A percentile compares a stretch with the other conserved stretches of the same genome.
Evolutionary conservation across 2,797 vertebrate species (phyloP).

Genomic region (Poeciliopsis turneri): DNA sequence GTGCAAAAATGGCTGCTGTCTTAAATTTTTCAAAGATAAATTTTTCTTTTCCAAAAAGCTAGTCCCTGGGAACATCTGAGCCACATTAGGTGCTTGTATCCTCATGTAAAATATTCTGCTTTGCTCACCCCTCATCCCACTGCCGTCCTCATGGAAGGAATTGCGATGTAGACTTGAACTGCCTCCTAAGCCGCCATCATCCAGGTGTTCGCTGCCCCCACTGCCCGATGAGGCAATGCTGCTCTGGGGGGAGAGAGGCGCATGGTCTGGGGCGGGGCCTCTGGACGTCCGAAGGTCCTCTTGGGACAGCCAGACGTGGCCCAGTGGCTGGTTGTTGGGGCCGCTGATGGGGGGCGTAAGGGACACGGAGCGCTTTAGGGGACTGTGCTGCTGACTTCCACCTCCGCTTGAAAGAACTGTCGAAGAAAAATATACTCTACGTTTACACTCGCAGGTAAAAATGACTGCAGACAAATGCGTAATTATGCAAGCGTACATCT

Average conservation of each 20-base stretch:
- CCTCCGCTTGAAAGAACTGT: slow-evolving; percentile 90
- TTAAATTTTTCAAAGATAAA: too few species aligned
- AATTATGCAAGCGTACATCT: too few species aligned
- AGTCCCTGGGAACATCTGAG: too few species aligned
- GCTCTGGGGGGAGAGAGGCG: slow-evolving; percentile 98
- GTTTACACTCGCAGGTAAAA: neutral
- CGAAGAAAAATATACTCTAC: slow-evolving; percentile 61
- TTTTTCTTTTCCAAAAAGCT: too few species aligned
- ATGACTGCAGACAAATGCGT: too few species aligned
- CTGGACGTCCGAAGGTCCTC: slow-evolving; percentile 94
- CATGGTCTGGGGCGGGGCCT: slow-evolving; percentile 91
- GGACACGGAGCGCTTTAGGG: slow-evolving; percentile 98
- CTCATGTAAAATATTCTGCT: neutral
- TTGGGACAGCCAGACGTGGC: slow-evolving; percentile 99
- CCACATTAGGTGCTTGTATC: too few species aligned
- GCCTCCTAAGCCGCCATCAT: slow-evolving; percentile 86
- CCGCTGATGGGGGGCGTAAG: slow-evolving; percentile 98
- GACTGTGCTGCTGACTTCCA: slow-evolving; percentile 89
- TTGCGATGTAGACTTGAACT: slow-evolving; percentile 84
- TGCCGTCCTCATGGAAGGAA: slow-evolving; percentile 97
- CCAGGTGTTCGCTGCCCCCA: slow-evolving; percentile 98
- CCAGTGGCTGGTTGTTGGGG: slow-evolving; percentile 90
- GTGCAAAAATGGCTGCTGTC: too few species aligned
- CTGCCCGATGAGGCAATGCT: slow-evolving; percentile 99
- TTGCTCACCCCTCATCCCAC: slow-evolving; percentile 98